Percentiles rank a stretch among this genome's conserved stretches.
Conservation (phyloP, 1,140 invertebrate species). For the Acromyrmex charruanus region DNA sequence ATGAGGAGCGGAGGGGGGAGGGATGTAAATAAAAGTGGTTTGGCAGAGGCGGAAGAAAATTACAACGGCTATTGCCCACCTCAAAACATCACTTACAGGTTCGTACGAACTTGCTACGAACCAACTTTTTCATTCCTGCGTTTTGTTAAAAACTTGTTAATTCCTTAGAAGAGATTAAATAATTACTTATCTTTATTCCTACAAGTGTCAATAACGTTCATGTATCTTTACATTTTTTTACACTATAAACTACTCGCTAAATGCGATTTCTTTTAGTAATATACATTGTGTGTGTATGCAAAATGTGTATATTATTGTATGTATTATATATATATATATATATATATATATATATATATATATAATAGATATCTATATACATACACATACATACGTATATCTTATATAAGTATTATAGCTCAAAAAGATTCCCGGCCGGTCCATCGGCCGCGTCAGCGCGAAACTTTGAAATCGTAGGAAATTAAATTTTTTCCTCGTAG, state of each 20-base stretch:
- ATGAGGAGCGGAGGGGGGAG: not conserved
- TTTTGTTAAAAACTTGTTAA: not conserved
- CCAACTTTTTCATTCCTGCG: not conserved
- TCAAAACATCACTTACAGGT: slow-evolving; percentile 39
- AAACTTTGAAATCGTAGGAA: slow-evolving; percentile 79
- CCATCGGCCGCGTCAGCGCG: slow-evolving; percentile 69
- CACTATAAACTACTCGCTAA: not conserved
- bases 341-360: too few relatives aligned
- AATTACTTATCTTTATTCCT: not conserved
- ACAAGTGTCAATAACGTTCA: not conserved
- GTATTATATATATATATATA: too few relatives aligned
- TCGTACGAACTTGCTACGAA: not conserved
- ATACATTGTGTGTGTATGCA: not conserved
- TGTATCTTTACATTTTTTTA: not conserved
- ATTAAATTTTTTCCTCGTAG: slow-evolving; percentile 81
- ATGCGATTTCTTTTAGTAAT: not conserved
- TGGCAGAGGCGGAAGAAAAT: slow-evolving; percentile 41
- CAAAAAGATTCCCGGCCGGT: slow-evolving; percentile 15
- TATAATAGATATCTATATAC: not conserved
- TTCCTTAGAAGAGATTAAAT: not conserved
- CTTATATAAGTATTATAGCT: not conserved
- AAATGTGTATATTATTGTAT: not conserved
- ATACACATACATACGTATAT: not conserved
- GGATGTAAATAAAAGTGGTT: slow-evolving; percentile 58
- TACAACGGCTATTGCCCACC: slow-evolving; percentile 31